A percentile compares a stretch with the other conserved stretches of the same genome.
phyloP scores from a whole-genome alignment of 1,140 invertebrate genomes.

The Lordiphosa clarofinis region DNA sequence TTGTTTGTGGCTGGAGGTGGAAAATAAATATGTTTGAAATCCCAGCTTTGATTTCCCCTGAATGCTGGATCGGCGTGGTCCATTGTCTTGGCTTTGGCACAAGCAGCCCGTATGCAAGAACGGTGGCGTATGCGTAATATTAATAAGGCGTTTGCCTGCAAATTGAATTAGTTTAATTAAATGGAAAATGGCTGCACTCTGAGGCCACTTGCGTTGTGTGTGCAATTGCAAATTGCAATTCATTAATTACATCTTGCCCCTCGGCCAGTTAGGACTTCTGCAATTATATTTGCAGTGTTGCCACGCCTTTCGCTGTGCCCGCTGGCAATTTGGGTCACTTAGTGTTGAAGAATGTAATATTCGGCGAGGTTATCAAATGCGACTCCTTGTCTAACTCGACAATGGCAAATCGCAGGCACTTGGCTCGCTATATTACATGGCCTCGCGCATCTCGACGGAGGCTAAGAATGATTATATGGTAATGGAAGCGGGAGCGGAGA shows the following conservation, averaged over 20 bases:
- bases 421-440: conserved; percentile 36
- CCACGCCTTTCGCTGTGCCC: conserved; percentile 30
- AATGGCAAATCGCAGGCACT: conserved; percentile 54
- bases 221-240: conserved; percentile 57
- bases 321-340: conserved; percentile 68
- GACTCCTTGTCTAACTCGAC: conserved; percentile 33
- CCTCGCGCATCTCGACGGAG: conserved; percentile 16
- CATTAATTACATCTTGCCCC: conserved; percentile 56
- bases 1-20: conserved; percentile 1
- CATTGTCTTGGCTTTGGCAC: conserved; percentile 25
- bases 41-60: conserved; percentile 14
- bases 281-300: conserved; percentile 45
- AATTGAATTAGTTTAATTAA: conserved; percentile 73
- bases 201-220: conserved; percentile 27
- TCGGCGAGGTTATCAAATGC: conserved; percentile 51
- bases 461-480: conserved; percentile 45
- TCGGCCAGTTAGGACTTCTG: conserved; percentile 36
- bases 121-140: conserved; percentile 30
- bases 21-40: conserved; percentile 28
- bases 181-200: conserved; percentile 42
- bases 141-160: conserved; percentile 54
- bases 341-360: conserved; percentile 64
- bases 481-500: conserved; percentile 14
- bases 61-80: conserved; percentile 9
- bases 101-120: conserved; percentile 1